phyloP scores from a whole-genome alignment of 2,113 vertebrate species.

The Vidua macroura region DNA sequence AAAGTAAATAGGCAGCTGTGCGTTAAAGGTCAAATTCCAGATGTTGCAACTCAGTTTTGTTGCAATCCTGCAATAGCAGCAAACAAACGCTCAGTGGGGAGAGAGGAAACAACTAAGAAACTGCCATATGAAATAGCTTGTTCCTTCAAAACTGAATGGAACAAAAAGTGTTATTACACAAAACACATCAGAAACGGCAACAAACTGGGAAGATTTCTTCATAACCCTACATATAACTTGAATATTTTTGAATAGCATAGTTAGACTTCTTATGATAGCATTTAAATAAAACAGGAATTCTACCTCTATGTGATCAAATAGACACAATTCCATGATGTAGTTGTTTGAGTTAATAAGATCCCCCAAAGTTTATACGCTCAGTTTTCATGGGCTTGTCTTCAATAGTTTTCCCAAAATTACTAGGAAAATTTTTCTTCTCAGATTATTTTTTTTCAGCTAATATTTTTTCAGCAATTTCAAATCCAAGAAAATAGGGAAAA shows the following conservation, averaged over 20 bases:
- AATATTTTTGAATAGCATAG: not conserved
- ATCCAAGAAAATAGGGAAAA: not conserved
- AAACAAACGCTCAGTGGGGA: not conserved
- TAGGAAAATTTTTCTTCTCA: not conserved
- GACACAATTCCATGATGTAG: not conserved
- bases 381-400: not conserved
- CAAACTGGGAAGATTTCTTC: not conserved
- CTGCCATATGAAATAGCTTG: not conserved
- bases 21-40: conserved; percentile 47
- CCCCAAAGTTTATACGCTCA: not conserved
- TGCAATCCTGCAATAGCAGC: not conserved
- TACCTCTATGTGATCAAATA: not conserved
- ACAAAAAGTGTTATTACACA: not conserved
- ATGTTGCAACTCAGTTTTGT: not conserved
- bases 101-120: conserved; percentile 21
- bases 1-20: not conserved
- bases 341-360: not conserved
- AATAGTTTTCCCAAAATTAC: not conserved
- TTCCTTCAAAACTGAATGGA: not conserved
- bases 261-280: not conserved
- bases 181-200: not conserved
- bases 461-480: not conserved
- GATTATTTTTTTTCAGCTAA: not conserved
- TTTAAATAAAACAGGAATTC: not conserved
- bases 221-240: not conserved